Percentiles rank a stretch among this genome's conserved stretches.
Conservation (phyloP, 2,113 vertebrate genomes). For the Crocuta crocuta region DNA sequence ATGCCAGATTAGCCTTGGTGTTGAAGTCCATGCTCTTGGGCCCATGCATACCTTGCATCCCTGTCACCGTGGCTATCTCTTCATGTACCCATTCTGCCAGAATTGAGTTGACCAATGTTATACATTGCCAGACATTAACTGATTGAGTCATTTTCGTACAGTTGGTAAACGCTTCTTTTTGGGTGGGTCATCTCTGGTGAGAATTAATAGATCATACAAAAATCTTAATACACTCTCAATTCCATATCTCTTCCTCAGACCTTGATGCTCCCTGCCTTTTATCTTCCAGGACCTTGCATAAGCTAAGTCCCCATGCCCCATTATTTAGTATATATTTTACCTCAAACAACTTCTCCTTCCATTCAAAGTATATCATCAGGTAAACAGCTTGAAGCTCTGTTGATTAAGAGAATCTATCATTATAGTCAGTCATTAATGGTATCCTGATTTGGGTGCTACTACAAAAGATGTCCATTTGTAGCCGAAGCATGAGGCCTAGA, state of each 20-base stretch:
- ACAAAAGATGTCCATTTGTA: not conserved
- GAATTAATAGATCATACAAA: not conserved
- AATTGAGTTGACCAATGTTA: not conserved
- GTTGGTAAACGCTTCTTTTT: not conserved
- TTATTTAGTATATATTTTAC: not conserved
- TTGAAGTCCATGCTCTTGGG: not conserved
- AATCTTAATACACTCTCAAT: not conserved
- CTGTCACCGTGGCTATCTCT: not conserved
- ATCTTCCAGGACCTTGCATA: not conserved
- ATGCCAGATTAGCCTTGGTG: not conserved
- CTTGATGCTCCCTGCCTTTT: not conserved
- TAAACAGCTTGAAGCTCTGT: not conserved
- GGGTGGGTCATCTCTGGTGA: not conserved
- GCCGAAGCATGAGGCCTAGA: not conserved
- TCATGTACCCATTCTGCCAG: not conserved
- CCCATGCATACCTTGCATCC: not conserved
- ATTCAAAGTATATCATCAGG: not conserved
- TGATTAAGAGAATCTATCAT: not conserved
- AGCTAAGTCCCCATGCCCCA: rapidly evolving
- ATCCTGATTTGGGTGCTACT: not conserved
- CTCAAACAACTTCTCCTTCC: not conserved
- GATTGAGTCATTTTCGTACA: not conserved
- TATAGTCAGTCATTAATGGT: not conserved
- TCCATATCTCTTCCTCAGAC: not conserved
- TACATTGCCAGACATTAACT: not conserved